phyloP scores from a whole-genome alignment of 2,888 invertebrate species.

The Cheiracanthium punctorium region DNA sequence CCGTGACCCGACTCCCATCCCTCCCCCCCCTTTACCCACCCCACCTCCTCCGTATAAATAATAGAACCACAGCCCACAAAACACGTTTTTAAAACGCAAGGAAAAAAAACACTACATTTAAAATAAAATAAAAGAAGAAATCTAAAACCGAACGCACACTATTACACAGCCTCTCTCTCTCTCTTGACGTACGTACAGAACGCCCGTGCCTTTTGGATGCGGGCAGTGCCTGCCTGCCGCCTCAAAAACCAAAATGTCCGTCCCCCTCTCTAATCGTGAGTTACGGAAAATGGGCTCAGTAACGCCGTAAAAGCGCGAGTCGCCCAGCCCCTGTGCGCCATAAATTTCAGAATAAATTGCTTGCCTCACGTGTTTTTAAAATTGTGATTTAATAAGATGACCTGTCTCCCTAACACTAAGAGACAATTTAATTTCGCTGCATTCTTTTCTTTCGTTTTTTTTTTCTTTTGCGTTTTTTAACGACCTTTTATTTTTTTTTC shows the following conservation, averaged over 20 bases:
- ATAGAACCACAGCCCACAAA: slow-evolving; percentile 40
- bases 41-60: slow-evolving; percentile 43
- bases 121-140: slow-evolving; percentile 2
- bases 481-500: background rate
- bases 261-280: slow-evolving; percentile 47
- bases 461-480: background rate
- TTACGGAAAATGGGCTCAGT: slow-evolving; percentile 59
- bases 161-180: background rate
- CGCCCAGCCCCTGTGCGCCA: slow-evolving; percentile 26
- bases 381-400: slow-evolving; percentile 69
- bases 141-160: background rate
- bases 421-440: slow-evolving; percentile 56
- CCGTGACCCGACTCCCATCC: slow-evolving; percentile 50
- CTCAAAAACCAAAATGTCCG: slow-evolving; percentile 23
- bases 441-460: slow-evolving; percentile 17
- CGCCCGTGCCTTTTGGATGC: background rate
- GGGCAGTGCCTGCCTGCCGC: background rate
- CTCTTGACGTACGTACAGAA: background rate
- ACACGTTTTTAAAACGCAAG: slow-evolving; percentile 57
- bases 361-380: slow-evolving; percentile 46
- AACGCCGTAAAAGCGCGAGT: background rate
- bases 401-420: slow-evolving; percentile 47
- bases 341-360: slow-evolving; percentile 63
- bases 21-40: background rate
- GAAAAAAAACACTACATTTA: slow-evolving; percentile 11